Base-by-base conservation (phyloP, 2,888 invertebrate genomes). In the Leucophenga montana region DNA sequence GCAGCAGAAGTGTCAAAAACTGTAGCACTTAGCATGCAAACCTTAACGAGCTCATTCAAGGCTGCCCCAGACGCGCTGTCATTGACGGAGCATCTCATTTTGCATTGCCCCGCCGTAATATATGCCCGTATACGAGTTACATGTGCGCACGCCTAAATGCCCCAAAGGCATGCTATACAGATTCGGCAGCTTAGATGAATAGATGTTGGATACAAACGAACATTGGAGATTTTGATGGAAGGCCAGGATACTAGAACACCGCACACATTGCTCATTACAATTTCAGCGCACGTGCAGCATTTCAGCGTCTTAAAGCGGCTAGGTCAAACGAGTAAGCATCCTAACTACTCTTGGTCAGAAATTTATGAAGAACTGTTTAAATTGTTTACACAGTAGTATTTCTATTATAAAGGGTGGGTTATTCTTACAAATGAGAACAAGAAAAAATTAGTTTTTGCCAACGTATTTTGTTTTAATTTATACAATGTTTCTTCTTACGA, bases 211-310 rank as follows among this genome's bases (percentile, higher is more conserved):
- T 3, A 39, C 39, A 39, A 50, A 50, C 50, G 18, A 50, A 50
- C 50, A 50, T 50, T 16, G 6, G 18, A n/a, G 16, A 22, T 13
- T 27, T 50, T 50, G 50, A 20, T 2, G 20, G 16, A 16, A 16
- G 20, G 50, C 13, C 39, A 11, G 8, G 39, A 8, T 39, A 39
- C 39, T 39, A 5, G 39, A 11, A 39, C 8, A 27, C 22, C 16
- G 16, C 53, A 18, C 11, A 14, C 61, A 61, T 20, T 71, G 71
- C 80, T 78, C 83, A 81, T 82, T 83, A 82, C 79, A 83, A 83
- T 81, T 81, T 81, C 80, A 79, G 75, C 59, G 74, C 80, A 81
- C 80, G 80, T 81, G 76, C 79, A 73, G 79, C 79, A 80, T 78
- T 83, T 78, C 50, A 33, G 77, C 80, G n/a, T 82, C 82, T 80